Evolutionary conservation across 1,140 invertebrate species (phyloP), one percentile per base, ranked within the genome.

Genomic region (Drosophila guanche): DNA sequence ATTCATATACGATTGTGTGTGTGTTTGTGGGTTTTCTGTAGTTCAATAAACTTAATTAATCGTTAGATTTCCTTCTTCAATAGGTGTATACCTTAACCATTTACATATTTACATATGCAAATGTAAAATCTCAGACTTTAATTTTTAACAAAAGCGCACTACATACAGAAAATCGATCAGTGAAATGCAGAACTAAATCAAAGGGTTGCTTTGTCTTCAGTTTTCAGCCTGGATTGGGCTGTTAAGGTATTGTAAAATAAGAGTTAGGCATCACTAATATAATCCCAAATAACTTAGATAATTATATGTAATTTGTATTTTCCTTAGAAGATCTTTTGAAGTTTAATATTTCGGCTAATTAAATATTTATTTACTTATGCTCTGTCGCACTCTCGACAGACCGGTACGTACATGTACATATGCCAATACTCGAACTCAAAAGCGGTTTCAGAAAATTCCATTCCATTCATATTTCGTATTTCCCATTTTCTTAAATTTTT

Each of bases 81-180:
- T 76, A 76, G 47, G 52, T 57, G 63, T 56, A 88, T 83, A 88
- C 70, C 43, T 81, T 61, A 70, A 83, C 71, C 75, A 79, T 69
- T 63, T 66, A 63, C 60, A 42, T 85, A 20, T 20, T 20, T 20
- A 20, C 16, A 20, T 20, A 20, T 20, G 16, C 1, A 75, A 85
- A 86, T 85, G 77, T 85, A 88, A 89, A 88, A 76, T 86, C 75
- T 90, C 86, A 90, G 86, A 90, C 86, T 90, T 90, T 90, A 90
- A 90, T 86, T 90, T 88, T 83, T 85, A 90, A 90, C 81, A 73
- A 90, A 90, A 89, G 86, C 79, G 75, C 81, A 83, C 86, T 90
- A 89, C 77, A 83, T 74, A 77, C 77, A 74, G 75, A 77, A 74
- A 74, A 63, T 76, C 37, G 42, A 68, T 69, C 29, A 62, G 68